Conservation (phyloP, 2,797 vertebrate species). For the Pangasius larnaudii region DNA sequence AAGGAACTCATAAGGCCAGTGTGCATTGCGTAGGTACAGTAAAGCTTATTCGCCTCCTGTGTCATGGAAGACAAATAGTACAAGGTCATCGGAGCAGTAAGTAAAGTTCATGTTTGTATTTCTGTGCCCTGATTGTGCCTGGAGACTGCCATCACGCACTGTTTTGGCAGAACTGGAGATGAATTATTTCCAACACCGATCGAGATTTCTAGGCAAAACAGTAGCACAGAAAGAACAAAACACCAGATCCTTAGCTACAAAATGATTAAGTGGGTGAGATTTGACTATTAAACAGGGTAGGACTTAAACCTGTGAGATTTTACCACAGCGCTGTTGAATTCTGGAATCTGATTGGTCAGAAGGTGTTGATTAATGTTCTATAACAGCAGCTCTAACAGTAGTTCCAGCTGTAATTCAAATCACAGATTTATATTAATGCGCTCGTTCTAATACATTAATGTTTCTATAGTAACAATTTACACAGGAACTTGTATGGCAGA, state of each 20-base stretch:
- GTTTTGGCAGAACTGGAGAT: background rate
- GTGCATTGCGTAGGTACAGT: background rate
- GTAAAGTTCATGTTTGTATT: background rate
- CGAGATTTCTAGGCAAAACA: background rate
- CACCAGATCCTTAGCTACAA: background rate
- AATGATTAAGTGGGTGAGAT: background rate
- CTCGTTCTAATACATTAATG: background rate
- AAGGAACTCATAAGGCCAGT: constrained; percentile 16
- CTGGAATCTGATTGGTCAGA: background rate
- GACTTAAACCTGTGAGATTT: background rate
- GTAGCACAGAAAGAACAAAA: background rate
- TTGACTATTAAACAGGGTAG: background rate
- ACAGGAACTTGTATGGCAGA: background rate
- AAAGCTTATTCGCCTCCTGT: constrained; percentile 16
- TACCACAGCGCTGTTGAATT: background rate
- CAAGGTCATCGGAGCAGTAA: constrained; percentile 18
- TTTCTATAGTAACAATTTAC: background rate
- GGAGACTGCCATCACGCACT: background rate
- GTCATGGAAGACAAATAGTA: constrained; percentile 18
- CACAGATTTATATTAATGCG: background rate
- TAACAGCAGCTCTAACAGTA: background rate
- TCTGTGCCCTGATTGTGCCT: background rate
- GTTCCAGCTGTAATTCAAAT: background rate
- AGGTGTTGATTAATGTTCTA: background rate
- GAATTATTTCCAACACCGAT: background rate